Percentiles rank a stretch among this genome's conserved stretches.
phyloP scores from a whole-genome alignment of 2,113 vertebrate genomes.

The Oenanthe melanoleuca region DNA sequence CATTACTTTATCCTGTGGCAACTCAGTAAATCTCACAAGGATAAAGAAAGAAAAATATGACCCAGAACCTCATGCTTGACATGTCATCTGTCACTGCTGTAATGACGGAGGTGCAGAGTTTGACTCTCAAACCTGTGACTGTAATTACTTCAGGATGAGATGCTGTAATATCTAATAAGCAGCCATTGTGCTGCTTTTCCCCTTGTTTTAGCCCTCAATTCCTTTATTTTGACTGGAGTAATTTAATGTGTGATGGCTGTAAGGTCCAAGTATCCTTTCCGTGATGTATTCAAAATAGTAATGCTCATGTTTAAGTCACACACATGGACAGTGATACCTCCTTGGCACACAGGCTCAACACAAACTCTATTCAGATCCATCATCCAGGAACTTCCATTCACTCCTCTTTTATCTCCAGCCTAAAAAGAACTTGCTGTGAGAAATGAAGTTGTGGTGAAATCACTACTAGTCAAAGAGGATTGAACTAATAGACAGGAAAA shows the following conservation, averaged over 20 bases:
- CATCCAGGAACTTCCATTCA: not conserved
- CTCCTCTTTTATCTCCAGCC: not conserved
- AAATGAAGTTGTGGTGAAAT: not conserved
- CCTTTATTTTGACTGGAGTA: not conserved
- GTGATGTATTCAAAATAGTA: not conserved
- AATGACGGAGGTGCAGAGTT: not conserved
- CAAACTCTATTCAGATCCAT: not conserved
- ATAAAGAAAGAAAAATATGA: not conserved
- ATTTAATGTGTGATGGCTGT: not conserved
- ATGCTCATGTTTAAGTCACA: not conserved
- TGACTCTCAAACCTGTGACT: not conserved
- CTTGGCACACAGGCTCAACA: not conserved
- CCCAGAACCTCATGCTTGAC: not conserved
- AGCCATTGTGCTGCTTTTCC: not conserved
- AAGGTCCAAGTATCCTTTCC: not conserved
- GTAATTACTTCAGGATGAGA: not conserved
- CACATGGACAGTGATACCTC: not conserved
- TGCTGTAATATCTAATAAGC: not conserved
- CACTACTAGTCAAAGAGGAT: not conserved
- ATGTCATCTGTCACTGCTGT: not conserved
- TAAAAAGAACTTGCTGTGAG: not conserved
- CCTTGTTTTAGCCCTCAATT: not conserved
- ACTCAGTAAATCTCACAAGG: not conserved
- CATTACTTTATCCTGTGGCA: not conserved
- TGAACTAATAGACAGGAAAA: not conserved